Evolutionary conservation across 2,797 vertebrate species (phyloP), one percentile per base, ranked within the genome.

Genomic region (Leptatherina wallacei): DNA sequence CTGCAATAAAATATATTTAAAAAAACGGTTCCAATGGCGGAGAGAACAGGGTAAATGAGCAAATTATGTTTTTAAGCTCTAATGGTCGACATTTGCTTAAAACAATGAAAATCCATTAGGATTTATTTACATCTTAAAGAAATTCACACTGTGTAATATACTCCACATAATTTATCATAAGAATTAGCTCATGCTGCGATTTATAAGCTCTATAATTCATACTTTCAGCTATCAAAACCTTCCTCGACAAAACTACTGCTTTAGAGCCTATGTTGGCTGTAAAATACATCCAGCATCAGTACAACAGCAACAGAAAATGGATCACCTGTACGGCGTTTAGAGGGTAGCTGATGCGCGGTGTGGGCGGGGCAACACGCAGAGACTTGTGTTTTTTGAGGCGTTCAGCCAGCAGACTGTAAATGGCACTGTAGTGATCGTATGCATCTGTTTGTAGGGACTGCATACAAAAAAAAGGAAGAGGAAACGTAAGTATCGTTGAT

Each of bases 391-490:
- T 95, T 93, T 96, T 98, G 68, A 97, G 95, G 27, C 97, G 96
- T 84, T 99, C 98, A 11, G 96, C 96, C 78, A 99, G 94, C 91
- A 99, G 94, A 92, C 97, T 98, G 94, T 99, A 99, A 94, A 99
- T 99, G 77, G 98, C 98, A 75, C 97, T 99, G 94, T 96, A 98
- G 96, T 99, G 97, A 94, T 99, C 98, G 1, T 99, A 99, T 24
- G 97, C 97, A 4, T 99, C 98, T 1, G 96, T 96, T 72, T 96
- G 93, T 69, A 99, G 84, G 1, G 98, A 99, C 98, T 99, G 59
- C 0, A 82, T 8, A 20, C 18, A 55, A 71, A 30, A 22, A 61
- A 64, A 64, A 56, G 18, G 2, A 7, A 52, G 10, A 1, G 6
- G 0, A 9, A 32, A 58, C 16, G 2, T 11, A 35, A 22, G 0